Percentiles rank a stretch among this genome's conserved stretches.
These are phyloP conservation scores for Amiota mariae DNA, from an alignment of 2,888 invertebrate genomes.

Conservation along the genomic window DNA sequence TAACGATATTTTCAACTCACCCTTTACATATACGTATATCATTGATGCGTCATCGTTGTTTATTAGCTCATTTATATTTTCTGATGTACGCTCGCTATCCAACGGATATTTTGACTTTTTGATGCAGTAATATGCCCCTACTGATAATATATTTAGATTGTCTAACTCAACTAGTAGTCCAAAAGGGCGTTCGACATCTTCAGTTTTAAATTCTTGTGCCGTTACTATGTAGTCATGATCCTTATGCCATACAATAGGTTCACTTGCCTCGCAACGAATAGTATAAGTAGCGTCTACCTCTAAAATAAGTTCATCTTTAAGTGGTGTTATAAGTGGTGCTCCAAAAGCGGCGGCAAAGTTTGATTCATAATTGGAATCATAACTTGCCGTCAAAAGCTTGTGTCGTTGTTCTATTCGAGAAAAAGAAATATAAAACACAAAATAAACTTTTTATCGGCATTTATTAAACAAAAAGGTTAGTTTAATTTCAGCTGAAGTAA, in stretches of 20 bases:
- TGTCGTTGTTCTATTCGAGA: conserved; percentile 61
- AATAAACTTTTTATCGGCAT: no score
- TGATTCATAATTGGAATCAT: conserved; percentile 51
- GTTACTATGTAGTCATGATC: conserved; percentile 31
- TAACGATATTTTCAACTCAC: conserved; percentile 74
- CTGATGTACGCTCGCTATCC: conserved; percentile 49
- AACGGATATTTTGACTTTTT: conserved; percentile 62
- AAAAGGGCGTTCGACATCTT: conserved; percentile 64
- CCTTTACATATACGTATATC: conserved; percentile 76
- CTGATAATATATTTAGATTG: conserved; percentile 74
- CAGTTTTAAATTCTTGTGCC: conserved; percentile 44
- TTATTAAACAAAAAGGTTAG: no score
- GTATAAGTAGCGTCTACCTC: conserved; percentile 69
- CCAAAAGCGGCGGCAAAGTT: conserved; percentile 65
- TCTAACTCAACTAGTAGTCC: conserved; percentile 74
- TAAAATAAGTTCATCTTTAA: conserved; percentile 66
- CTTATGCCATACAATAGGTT: conserved; percentile 72
- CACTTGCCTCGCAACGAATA: conserved; percentile 74
- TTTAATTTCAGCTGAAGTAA: no score
- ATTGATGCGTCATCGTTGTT: conserved; percentile 70
- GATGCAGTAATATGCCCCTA: conserved; percentile 77
- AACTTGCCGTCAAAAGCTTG: conserved; percentile 36
- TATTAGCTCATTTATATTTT: conserved; percentile 67
- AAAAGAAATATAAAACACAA: not conserved
- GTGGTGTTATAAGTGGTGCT: conserved; percentile 70